Conservation (phyloP, 2,888 invertebrate genomes). For the Slavum lentiscoides region DNA sequence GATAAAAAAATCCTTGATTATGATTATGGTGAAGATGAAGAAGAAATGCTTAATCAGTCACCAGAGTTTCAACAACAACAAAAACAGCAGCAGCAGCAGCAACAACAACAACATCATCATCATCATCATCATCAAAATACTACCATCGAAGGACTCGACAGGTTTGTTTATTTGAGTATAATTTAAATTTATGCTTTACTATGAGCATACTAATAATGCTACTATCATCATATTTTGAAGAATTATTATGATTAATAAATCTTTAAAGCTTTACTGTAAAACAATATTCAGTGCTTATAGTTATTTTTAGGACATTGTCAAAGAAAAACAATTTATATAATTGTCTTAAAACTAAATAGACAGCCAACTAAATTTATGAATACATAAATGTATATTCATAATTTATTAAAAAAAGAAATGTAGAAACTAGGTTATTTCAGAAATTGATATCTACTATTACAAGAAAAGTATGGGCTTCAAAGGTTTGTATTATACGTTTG, state of each 20-base stretch:
- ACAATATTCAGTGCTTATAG: constrained; percentile 23
- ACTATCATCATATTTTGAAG: not conserved
- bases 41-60: constrained; percentile 64
- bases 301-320: not conserved
- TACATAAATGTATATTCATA: too few species aligned
- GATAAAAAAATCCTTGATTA: constrained; percentile 85
- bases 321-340: not conserved
- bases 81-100: constrained; percentile 38
- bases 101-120: constrained; percentile 37
- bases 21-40: constrained; percentile 91
- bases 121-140: constrained; percentile 32
- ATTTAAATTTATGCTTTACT: not conserved
- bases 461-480: constrained; percentile 30
- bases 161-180: constrained; percentile 22
- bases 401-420: not conserved
- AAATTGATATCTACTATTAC: constrained; percentile 13
- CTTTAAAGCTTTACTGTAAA: constrained; percentile 7
- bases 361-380: too few species aligned
- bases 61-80: constrained; percentile 44
- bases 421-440: constrained; percentile 33
- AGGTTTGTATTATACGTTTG: constrained; percentile 45
- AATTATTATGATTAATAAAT: not conserved
- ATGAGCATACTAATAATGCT: constrained; percentile 3
- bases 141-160: constrained; percentile 46
- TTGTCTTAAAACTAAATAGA: too few species aligned